A percentile compares a stretch with the other conserved stretches of the same genome.
Conservation (phyloP, 1,140 invertebrate species). For the Dolichoris vasculosae region DNA sequence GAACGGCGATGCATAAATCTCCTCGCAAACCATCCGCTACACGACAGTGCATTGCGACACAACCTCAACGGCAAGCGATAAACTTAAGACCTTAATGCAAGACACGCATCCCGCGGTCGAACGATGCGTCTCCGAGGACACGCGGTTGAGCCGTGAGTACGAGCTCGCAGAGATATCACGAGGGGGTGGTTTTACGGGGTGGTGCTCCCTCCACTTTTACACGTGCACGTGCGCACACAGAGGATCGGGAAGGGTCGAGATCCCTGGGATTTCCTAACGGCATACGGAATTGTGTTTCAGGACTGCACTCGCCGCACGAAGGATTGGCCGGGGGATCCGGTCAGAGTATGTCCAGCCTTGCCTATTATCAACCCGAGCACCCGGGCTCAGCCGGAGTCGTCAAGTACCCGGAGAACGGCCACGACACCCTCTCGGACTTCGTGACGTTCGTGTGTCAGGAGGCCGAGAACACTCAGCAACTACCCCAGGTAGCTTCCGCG, state of each 20-base stretch:
- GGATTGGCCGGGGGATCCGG: conserved; percentile 81
- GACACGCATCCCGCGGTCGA: neutral
- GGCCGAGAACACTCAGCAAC: conserved; percentile 86
- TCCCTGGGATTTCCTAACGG: neutral
- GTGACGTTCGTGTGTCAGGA: conserved; percentile 97
- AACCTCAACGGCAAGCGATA: conserved; percentile 45
- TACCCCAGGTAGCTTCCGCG: conserved; percentile 81
- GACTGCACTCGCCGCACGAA: conserved; percentile 77
- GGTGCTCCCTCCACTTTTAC: neutral
- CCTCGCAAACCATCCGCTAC: neutral
- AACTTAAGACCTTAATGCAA: conserved; percentile 24
- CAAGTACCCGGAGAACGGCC: conserved; percentile 88
- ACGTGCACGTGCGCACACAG: neutral
- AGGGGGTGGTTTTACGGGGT: conserved; percentile 64
- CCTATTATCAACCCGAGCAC: conserved; percentile 79
- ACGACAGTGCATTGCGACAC: conserved; percentile 34
- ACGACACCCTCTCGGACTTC: conserved; percentile 95
- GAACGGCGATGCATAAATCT: neutral
- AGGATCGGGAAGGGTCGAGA: neutral
- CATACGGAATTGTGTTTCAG: conserved; percentile 70
- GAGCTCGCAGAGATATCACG: conserved; percentile 25
- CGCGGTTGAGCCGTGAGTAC: neutral
- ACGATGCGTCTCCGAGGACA: neutral
- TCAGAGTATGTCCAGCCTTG: conserved; percentile 79
- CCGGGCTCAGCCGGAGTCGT: conserved; percentile 78